A percentile compares a stretch with the other conserved stretches of the same genome.
Conservation (phyloP, 2,113 vertebrate species). For the Micromys minutus region DNA sequence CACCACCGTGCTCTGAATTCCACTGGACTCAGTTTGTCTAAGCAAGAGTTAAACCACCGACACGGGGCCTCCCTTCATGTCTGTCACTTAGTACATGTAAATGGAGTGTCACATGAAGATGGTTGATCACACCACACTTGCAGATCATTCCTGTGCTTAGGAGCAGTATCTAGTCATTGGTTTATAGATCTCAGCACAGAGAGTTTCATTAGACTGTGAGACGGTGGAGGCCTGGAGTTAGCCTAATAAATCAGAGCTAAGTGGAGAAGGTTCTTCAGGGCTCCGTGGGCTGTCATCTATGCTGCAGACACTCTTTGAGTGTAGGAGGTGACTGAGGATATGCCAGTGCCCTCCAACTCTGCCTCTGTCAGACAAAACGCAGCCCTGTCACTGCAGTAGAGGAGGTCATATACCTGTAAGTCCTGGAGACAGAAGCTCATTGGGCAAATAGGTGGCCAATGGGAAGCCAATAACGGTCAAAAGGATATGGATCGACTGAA, state of each 20-base stretch:
- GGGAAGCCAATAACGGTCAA: background rate
- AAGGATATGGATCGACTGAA: background rate
- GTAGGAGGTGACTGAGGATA: background rate
- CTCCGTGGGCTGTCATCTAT: background rate
- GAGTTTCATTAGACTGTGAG: conserved; percentile 1
- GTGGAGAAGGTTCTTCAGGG: conserved; percentile 4
- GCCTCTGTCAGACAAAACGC: background rate
- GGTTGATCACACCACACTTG: accelerated
- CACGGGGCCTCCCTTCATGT: no score
- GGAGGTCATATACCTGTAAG: background rate
- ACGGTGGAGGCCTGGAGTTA: background rate
- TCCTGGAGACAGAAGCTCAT: background rate
- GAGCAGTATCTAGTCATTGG: conserved; percentile 44
- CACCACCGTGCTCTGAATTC: background rate
- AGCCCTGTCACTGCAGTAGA: background rate
- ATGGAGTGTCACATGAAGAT: background rate
- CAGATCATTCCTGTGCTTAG: conserved; percentile 25
- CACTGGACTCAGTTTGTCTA: background rate
- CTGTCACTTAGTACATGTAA: background rate
- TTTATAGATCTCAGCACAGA: conserved; percentile 40
- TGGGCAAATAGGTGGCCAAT: background rate
- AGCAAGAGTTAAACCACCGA: background rate
- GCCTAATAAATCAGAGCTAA: conserved; percentile 38
- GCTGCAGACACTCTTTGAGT: background rate
- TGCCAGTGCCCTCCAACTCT: no score